These are phyloP conservation scores for Rhynchonycteris naso DNA, from an alignment of 2,797 vertebrate species.

Conservation along the genomic window DNA sequence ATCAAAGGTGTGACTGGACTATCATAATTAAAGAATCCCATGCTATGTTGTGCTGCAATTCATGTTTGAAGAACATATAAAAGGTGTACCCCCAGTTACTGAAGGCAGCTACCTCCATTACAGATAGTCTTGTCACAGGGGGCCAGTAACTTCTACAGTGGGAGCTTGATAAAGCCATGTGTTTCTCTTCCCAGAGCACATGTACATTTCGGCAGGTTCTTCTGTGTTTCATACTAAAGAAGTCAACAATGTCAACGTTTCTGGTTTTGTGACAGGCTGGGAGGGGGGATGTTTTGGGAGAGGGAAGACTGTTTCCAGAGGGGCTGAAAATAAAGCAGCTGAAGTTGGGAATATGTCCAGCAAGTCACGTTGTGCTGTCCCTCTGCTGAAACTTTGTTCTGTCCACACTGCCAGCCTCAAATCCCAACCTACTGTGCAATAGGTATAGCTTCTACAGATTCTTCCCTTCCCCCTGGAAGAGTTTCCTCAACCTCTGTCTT, in stretches of 20 bases:
- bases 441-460: neutral
- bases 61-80: neutral
- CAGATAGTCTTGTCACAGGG: neutral
- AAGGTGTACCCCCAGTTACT: neutral
- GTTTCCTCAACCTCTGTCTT: slow-evolving; percentile 44
- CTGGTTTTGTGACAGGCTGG: neutral
- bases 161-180: neutral
- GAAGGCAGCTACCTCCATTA: neutral
- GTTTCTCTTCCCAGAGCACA: neutral
- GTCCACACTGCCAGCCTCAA: neutral
- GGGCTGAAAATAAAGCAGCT: neutral
- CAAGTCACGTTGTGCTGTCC: neutral
- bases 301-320: neutral
- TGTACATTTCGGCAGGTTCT: neutral
- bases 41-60: neutral
- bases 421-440: neutral
- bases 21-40: neutral
- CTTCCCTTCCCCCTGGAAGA: neutral
- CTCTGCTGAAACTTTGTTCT: neutral
- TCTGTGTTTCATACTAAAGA: neutral
- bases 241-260: neutral
- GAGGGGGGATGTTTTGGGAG: neutral
- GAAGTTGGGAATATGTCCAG: neutral
- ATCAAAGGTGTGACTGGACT: neutral
- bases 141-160: neutral